Evolutionary conservation across 2,797 vertebrate species (phyloP).

Genomic region (Protonibea diacanthus): DNA sequence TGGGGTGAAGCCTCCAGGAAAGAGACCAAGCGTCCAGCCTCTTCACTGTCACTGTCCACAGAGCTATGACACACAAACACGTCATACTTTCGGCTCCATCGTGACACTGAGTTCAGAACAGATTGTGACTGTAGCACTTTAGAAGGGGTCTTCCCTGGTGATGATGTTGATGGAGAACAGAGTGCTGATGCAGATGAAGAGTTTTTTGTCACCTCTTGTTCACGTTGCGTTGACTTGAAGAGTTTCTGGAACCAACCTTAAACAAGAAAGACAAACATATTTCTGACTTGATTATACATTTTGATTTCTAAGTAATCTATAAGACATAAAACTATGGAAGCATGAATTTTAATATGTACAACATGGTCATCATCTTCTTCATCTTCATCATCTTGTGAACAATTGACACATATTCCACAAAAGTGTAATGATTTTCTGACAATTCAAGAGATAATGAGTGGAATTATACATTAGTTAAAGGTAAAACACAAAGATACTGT

Average conservation of each 20-base stretch:
- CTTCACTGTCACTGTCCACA: conserved; percentile 73
- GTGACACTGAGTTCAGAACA: conserved; percentile 62
- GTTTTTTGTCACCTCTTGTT: conserved; percentile 18
- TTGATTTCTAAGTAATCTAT: not conserved
- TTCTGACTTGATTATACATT: not conserved
- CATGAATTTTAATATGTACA: no score
- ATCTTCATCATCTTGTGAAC: no score
- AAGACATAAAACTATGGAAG: not conserved
- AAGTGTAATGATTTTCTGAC: not conserved
- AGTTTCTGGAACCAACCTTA: conserved; percentile 76
- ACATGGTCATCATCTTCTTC: no score
- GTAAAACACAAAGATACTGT: not conserved
- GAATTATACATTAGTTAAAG: not conserved
- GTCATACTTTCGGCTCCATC: conserved; percentile 87
- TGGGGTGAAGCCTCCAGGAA: conserved; percentile 85
- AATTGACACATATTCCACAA: not conserved
- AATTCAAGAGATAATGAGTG: not conserved
- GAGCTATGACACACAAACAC: conserved; percentile 91
- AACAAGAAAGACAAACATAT: conserved; percentile 10
- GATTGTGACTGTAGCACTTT: not conserved
- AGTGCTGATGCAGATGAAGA: not conserved
- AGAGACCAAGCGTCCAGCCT: conserved; percentile 85
- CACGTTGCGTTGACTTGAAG: conserved; percentile 51
- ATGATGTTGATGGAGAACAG: not conserved
- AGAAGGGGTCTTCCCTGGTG: not conserved